phyloP scores from a whole-genome alignment of 1,140 invertebrate species.

The Drosophila hydei region DNA sequence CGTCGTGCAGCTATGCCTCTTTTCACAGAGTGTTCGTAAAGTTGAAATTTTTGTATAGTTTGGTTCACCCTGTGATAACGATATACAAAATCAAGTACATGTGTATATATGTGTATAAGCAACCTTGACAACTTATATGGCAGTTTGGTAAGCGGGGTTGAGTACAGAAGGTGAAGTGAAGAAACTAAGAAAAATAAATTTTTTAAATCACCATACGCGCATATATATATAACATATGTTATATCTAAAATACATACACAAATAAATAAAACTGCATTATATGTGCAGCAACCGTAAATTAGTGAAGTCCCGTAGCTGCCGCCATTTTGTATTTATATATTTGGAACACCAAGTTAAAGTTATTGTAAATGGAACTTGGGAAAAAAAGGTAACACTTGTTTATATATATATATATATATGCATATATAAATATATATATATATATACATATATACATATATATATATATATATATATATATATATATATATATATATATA shows the following conservation, averaged over 20 bases:
- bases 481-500: neutral
- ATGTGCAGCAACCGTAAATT: slow-evolving; percentile 40
- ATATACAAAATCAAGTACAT: slow-evolving; percentile 22
- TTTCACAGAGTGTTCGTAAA: slow-evolving; percentile 1
- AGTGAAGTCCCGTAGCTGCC: slow-evolving; percentile 44
- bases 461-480: slow-evolving; percentile 7
- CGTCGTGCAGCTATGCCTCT: slow-evolving; percentile 6
- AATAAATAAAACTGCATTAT: slow-evolving; percentile 18
- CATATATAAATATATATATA: neutral
- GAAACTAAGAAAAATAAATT: slow-evolving; percentile 26
- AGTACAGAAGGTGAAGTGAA: slow-evolving; percentile 48
- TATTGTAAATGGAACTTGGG: slow-evolving; percentile 71
- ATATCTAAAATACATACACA: slow-evolving; percentile 19
- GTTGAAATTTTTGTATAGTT: slow-evolving; percentile 1
- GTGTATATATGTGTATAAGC: slow-evolving; percentile 22
- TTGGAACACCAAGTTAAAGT: slow-evolving; percentile 45
- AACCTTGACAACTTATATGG: slow-evolving; percentile 47
- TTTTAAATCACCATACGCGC: slow-evolving; percentile 11
- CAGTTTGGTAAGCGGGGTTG: slow-evolving; percentile 41
- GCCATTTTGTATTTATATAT: slow-evolving; percentile 65
- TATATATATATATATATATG: slow-evolving; percentile 7
- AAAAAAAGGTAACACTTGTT: slow-evolving; percentile 64
- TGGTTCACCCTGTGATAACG: slow-evolving; percentile 31
- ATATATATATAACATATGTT: slow-evolving; percentile 15
- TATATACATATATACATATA: neutral